Evolutionary conservation across 1,140 invertebrate species (phyloP).

Genomic region (Drosophila murphyi): DNA sequence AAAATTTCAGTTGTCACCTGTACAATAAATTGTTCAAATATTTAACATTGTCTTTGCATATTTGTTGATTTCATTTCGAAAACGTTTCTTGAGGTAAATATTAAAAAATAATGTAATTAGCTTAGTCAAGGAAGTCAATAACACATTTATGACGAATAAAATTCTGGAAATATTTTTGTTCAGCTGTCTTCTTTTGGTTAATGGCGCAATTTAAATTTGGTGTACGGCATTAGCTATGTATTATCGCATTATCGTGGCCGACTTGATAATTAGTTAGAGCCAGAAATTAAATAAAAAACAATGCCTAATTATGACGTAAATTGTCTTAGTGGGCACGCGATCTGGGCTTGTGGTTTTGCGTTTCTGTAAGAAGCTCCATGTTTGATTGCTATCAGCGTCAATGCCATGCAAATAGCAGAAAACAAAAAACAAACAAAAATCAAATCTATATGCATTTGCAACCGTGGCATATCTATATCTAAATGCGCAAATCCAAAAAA

Average conservation of each 20-base stretch:
- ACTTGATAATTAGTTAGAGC: slow-evolving; percentile 61
- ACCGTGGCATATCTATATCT: background rate
- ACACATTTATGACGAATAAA: slow-evolving; percentile 4
- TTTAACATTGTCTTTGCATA: background rate
- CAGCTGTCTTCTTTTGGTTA: slow-evolving; percentile 52
- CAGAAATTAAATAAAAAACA: slow-evolving; percentile 20
- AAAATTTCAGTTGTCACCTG: too few species aligned
- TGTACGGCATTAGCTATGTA: slow-evolving; percentile 56
- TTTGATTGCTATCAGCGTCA: slow-evolving; percentile 7
- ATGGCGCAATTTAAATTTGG: slow-evolving; percentile 66
- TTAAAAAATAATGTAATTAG: background rate
- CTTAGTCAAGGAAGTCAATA: background rate
- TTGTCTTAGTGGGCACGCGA: slow-evolving; percentile 1
- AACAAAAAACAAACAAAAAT: slow-evolving; percentile 1
- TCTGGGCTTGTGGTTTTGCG: background rate
- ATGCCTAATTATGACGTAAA: slow-evolving; percentile 29
- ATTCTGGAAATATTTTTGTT: slow-evolving; percentile 17
- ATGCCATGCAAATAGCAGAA: slow-evolving; percentile 55
- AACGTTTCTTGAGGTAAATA: too few species aligned
- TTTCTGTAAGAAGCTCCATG: background rate
- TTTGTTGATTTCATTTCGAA: background rate
- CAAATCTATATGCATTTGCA: too few species aligned
- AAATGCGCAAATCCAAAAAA: background rate
- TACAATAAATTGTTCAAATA: background rate
- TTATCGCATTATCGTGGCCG: slow-evolving; percentile 19